phyloP scores from a whole-genome alignment of 2,113 vertebrate genomes.

The Odontophorus gujanensis region DNA sequence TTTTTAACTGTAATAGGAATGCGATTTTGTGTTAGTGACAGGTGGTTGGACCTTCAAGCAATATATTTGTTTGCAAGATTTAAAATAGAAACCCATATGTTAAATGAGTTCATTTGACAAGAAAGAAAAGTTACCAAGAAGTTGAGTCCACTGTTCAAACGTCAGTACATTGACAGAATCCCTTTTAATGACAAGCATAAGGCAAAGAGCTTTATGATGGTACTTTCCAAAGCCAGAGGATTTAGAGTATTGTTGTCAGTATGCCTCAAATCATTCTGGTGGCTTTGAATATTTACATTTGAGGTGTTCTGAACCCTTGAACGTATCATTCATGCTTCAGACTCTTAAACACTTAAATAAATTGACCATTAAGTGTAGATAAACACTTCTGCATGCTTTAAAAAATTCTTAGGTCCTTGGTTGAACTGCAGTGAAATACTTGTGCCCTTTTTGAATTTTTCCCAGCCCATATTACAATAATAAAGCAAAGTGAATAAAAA shows the following conservation, averaged over 20 bases:
- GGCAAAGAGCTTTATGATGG: slow-evolving; percentile 53
- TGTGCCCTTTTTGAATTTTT: slow-evolving; percentile 6
- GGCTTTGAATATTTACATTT: background rate
- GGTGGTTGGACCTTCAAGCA: background rate
- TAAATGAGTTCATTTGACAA: background rate
- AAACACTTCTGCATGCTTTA: background rate
- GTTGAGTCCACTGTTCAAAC: background rate
- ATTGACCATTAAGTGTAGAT: background rate
- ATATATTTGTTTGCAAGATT: background rate
- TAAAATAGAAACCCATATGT: background rate
- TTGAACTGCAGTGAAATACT: background rate
- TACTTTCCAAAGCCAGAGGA: slow-evolving; percentile 2
- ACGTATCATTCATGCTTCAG: background rate
- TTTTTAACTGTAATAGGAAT: background rate
- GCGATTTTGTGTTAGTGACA: slow-evolving; percentile 5
- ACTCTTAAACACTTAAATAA: background rate
- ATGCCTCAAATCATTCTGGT: background rate
- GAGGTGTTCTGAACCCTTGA: background rate
- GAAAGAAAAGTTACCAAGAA: background rate
- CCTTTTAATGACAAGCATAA: slow-evolving; percentile 41
- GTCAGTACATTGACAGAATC: background rate
- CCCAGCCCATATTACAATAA: slow-evolving; percentile 49
- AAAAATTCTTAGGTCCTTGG: background rate
- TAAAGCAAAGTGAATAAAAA: slow-evolving; percentile 69
- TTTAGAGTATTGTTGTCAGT: background rate